Percentiles rank a stretch among this genome's conserved stretches.
phyloP scores from a whole-genome alignment of 2,888 invertebrate species.

The Meteorus cinctellus region DNA sequence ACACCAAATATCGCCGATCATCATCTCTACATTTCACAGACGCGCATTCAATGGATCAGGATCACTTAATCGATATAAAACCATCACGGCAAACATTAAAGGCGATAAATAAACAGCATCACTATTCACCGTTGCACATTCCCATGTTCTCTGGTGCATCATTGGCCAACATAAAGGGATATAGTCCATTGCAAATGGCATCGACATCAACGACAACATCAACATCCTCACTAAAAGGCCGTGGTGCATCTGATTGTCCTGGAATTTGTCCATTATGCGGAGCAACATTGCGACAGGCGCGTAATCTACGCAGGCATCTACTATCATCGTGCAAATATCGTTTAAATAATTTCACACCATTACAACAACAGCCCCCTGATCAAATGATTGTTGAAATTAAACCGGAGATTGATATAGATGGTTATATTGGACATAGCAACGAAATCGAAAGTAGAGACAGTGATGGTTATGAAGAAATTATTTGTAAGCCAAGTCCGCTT shows the following conservation, averaged over 20 bases:
- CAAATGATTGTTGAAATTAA: conserved; percentile 67
- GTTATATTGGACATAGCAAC: conserved; percentile 56
- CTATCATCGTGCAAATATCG: conserved; percentile 72
- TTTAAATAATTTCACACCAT: conserved; percentile 63
- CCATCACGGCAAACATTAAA: conserved; percentile 66
- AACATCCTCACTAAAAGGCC: conserved; percentile 67
- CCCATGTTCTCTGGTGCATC: conserved; percentile 69
- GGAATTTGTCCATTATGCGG: conserved; percentile 78
- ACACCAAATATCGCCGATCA: conserved; percentile 45
- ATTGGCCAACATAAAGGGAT: conserved; percentile 54
- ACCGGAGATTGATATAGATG: conserved; percentile 63
- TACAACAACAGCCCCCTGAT: conserved; percentile 57
- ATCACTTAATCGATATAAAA: conserved; percentile 62
- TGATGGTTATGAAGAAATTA: conserved; percentile 67
- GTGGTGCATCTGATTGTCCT: conserved; percentile 79
- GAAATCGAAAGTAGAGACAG: conserved; percentile 63
- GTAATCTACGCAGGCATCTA: conserved; percentile 77
- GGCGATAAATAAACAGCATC: conserved; percentile 64
- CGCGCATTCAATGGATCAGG: conserved; percentile 53
- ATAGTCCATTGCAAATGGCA: conserved; percentile 29
- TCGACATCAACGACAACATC: conserved; percentile 29
- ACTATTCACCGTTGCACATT: conserved; percentile 69
- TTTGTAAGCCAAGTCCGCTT: conserved; percentile 68
- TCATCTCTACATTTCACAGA: conserved; percentile 48
- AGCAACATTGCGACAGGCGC: conserved; percentile 77